Conservation (phyloP, 2,888 invertebrate genomes). For the Drosophila phalerata region DNA sequence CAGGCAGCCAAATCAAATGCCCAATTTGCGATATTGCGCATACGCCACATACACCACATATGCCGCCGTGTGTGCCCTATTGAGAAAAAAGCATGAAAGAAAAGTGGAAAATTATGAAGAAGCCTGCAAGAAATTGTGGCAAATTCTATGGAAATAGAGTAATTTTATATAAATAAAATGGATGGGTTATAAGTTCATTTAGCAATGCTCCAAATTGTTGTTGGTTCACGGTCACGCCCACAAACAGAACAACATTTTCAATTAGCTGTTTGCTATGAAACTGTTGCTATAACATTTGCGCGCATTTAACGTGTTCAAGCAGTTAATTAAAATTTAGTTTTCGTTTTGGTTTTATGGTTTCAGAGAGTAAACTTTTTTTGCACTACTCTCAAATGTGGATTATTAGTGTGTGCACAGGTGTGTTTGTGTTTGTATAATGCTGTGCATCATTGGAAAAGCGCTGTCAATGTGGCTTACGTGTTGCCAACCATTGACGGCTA, state of each 20-base stretch:
- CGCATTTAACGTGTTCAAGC: constrained; percentile 30
- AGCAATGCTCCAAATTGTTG: constrained; percentile 34
- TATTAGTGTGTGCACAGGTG: constrained; percentile 7
- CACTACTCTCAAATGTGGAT: constrained; percentile 1
- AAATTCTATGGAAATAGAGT: constrained; percentile 31
- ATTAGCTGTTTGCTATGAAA: constrained; percentile 23
- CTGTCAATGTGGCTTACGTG: constrained; percentile 54
- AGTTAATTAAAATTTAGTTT: constrained; percentile 79
- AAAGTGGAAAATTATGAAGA: constrained; percentile 2
- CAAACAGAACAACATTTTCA: constrained; percentile 45
- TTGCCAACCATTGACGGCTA: constrained; percentile 61
- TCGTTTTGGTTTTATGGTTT: constrained; percentile 56
- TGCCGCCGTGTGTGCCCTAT: constrained; percentile 20
- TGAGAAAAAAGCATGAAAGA: constrained; percentile 1
- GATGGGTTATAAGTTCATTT: constrained; percentile 6
- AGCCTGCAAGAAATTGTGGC: constrained; percentile 13
- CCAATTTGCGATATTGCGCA: constrained; percentile 77
- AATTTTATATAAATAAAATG: constrained; percentile 21
- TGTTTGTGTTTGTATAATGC: constrained; percentile 17
- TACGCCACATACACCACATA: constrained; percentile 62
- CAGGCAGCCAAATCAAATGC: constrained; percentile 76
- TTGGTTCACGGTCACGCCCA: constrained; percentile 30
- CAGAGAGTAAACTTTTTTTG: constrained; percentile 11
- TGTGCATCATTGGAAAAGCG: constrained; percentile 20
- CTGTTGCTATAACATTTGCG: constrained; percentile 31